Percentiles rank a stretch among this genome's conserved stretches.
Evolutionary conservation across 2,888 invertebrate genomes (phyloP).

Genomic region (Petrophora chlorosata): DNA sequence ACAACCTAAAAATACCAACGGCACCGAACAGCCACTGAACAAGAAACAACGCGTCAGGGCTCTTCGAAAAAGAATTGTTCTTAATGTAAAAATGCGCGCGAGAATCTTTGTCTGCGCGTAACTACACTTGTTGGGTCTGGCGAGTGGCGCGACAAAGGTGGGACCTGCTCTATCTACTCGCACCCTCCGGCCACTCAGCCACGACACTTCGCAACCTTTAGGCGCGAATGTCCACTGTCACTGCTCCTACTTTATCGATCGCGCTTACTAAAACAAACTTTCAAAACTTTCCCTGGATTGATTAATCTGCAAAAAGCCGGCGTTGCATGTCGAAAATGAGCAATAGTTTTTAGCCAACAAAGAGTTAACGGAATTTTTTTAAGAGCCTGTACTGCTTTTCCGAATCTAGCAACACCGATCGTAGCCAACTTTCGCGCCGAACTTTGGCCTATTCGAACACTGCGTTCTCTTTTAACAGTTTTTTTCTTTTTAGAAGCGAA

Average conservation of each 20-base stretch:
- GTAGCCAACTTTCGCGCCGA: slow-evolving; percentile 51
- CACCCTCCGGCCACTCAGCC: slow-evolving; percentile 49
- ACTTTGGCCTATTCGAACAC: slow-evolving; percentile 49
- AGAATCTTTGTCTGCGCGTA: slow-evolving; percentile 35
- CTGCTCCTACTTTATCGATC: slow-evolving; percentile 33
- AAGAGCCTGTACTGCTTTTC: slow-evolving; percentile 17
- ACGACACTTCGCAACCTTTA: slow-evolving; percentile 46
- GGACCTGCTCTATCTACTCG: slow-evolving; percentile 65
- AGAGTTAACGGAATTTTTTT: slow-evolving; percentile 26
- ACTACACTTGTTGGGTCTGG: slow-evolving; percentile 46
- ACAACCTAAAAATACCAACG: background rate
- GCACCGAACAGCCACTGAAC: background rate
- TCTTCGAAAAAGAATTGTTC: slow-evolving; percentile 32
- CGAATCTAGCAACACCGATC: slow-evolving; percentile 32
- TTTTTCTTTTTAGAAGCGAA: slow-evolving; percentile 42
- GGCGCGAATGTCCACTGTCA: slow-evolving; percentile 53
- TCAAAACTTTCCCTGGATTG: background rate
- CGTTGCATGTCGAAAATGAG: slow-evolving; percentile 1
- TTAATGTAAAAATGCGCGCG: slow-evolving; percentile 40
- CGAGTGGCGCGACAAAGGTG: slow-evolving; percentile 58
- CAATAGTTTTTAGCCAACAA: slow-evolving; percentile 13
- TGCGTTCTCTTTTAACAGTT: slow-evolving; percentile 52
- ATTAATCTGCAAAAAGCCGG: slow-evolving; percentile 11
- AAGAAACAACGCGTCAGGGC: background rate
- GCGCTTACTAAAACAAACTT: slow-evolving; percentile 2